phyloP scores from a whole-genome alignment of 1,140 invertebrate species.

The Euglossa dilemma region DNA sequence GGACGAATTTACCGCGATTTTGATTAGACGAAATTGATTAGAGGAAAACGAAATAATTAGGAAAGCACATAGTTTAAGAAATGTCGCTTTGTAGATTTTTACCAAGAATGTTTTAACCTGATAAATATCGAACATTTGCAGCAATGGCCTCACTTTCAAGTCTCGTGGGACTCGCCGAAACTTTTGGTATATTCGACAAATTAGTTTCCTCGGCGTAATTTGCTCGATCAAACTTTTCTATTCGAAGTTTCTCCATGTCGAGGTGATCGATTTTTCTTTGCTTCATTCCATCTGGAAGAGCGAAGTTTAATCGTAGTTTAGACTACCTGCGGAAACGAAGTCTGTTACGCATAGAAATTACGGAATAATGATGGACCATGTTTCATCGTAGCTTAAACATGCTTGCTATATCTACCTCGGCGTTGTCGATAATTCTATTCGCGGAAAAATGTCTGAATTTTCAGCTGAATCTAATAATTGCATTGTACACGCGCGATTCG shows the following conservation, averaged over 20 bases:
- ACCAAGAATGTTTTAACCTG: neutral
- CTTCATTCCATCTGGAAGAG: conserved; percentile 9
- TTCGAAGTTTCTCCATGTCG: conserved; percentile 30
- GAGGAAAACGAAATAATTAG: neutral
- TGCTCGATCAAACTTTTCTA: conserved; percentile 64
- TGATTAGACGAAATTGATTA: neutral
- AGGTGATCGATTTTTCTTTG: conserved; percentile 58
- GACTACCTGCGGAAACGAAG: neutral
- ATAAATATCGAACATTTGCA: conserved; percentile 37
- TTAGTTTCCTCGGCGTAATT: conserved; percentile 62
- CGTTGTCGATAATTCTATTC: neutral
- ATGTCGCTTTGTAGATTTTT: neutral
- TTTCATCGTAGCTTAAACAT: neutral
- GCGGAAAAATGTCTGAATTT: too few relatives aligned
- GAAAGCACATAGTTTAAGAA: neutral
- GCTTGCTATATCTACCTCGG: too few relatives aligned
- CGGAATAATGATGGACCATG: neutral
- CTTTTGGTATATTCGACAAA: conserved; percentile 58
- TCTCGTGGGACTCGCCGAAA: conserved; percentile 40
- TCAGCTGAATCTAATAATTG: neutral
- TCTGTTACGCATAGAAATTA: conserved; percentile 14
- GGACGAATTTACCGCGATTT: neutral
- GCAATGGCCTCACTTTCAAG: conserved; percentile 30
- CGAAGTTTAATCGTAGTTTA: conserved; percentile 42
- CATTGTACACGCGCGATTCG: neutral